Evolutionary conservation across 2,888 invertebrate genomes (phyloP), one percentile per base, ranked within the genome.

Genomic region (Harpagoxenus sublaevis): DNA sequence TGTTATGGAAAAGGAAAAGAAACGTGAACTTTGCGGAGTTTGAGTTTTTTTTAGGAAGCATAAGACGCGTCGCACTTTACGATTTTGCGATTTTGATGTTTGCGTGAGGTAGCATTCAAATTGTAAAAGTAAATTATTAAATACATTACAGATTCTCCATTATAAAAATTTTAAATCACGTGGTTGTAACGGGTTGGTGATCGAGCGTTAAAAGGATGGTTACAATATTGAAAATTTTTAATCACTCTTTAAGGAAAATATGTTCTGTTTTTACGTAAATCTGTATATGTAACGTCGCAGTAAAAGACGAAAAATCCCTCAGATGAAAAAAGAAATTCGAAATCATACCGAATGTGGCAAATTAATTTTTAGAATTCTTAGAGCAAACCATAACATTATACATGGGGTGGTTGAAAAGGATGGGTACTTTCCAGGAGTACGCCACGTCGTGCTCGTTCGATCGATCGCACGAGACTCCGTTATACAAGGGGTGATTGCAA

Each of bases 391-490:
- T 6, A 35, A 42, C 2, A 5, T 48, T 9, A 28, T 35, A 60
- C 23, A 60, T 10, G 23, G 73, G 60, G 39, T 71, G 48, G 18
- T 62, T 60, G 60, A 63, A 28, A 39, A 75, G 55, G 31, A 63
- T 53, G 23, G 31, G 84, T 89, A 86, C 77, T 86, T 87, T 87
- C 86, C 86, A 89, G 71, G 79, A 77, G 66, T 65, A 66, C 70
- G 84, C 71, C 85, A 57, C 82, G 84, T 74, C 84, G 62, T 74
- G 53, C 57, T 57, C 31, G 60, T 83, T 45, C 89, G 85, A 89
- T 89, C 89, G 89, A 89, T 89, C 85, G 87, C 88, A 77, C 79
- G 82, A 78, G 83, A 81, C 78, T 77, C 70, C 60, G 48, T 60
- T 81, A 35, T 60, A 81, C 73, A 81, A 71, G 79, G 48, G 79